These are phyloP conservation scores for Acleris holmiana DNA, from an alignment of 2,888 invertebrate genomes.

Conservation along the genomic window DNA sequence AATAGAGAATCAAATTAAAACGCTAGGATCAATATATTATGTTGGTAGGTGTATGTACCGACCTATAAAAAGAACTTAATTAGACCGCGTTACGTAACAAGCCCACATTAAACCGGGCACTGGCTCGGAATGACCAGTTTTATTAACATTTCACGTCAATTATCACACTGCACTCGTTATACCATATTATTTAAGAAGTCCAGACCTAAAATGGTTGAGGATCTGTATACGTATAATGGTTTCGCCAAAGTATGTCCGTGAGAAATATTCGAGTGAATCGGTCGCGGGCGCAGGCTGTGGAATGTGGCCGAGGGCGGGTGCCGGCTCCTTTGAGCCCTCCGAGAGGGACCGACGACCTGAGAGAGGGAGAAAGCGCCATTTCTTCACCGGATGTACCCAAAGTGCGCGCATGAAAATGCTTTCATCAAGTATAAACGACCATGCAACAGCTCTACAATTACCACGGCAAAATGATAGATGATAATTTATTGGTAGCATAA, in stretches of 20 bases:
- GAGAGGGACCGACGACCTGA: conserved; percentile 72
- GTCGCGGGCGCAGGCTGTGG: conserved; percentile 67
- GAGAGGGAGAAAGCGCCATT: conserved; percentile 71
- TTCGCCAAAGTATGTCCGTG: conserved; percentile 82
- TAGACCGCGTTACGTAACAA: conserved; percentile 24
- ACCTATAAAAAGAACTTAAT: conserved; percentile 11
- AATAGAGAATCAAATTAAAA: too few species aligned
- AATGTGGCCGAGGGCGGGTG: conserved; percentile 80
- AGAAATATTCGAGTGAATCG: conserved; percentile 81
- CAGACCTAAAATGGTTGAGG: conserved; percentile 45
- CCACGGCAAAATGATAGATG: too few species aligned
- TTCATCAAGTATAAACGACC: conserved; percentile 1
- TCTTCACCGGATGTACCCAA: conserved; percentile 62
- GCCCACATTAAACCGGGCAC: conserved; percentile 17
- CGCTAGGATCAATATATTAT: too few species aligned
- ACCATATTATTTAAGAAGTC: conserved; percentile 26
- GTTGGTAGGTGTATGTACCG: not conserved
- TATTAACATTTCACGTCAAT: conserved; percentile 35
- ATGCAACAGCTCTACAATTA: not conserved
- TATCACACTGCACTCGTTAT: conserved; percentile 24
- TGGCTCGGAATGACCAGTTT: conserved; percentile 22
- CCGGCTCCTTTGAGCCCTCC: conserved; percentile 81
- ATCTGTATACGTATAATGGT: conserved; percentile 63
- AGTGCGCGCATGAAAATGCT: conserved; percentile 45
- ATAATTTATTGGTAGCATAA: too few species aligned